Base-by-base conservation (phyloP, 2,113 vertebrate species). In the Alethe diademata region DNA sequence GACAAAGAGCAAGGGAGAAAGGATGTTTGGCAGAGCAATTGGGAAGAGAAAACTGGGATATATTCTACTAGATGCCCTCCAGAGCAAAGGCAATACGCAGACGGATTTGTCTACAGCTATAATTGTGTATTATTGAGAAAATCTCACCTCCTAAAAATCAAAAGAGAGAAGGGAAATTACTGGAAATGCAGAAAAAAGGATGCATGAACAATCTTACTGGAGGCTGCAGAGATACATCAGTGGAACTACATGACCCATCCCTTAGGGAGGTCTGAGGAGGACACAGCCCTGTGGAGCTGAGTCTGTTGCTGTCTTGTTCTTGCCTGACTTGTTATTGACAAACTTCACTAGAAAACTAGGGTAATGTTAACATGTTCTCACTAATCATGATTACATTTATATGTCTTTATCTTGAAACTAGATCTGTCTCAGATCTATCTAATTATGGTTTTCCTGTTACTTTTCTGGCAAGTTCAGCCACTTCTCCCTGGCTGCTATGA, bases 251-350 rank as follows among this genome's bases (percentile, higher is more conserved):
- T 69, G 40, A 69, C 5, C n/a, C 25, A 31, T 66, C 8, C 23
- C 54, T 38, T 36, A 35, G 58, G 11, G 26, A 51, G 4, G 16
- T 73, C 18, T 70, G 75, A 86, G 45, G 67, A 48, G n/a, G 36
- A 40, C 12, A 5, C 56, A 43, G 1, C n/a, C 14, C 4, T 0
- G 0, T 31, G 17, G 45, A 79, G 19, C 31, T 31, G 47, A 19
- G 23, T 42, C 33, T 66, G 4, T 24, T 82, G 48, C 36, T 58
- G 25, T 54, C 29, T 22, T 64, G 29, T 31, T 94, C 42, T 74
- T 73, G 33, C 19, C 40, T 78, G 25, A 10, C 9, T 71, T 48
- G 16, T 61, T 75, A 47, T 2, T 45, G 65, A 60, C 17, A 64
- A 71, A 47, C 22, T 48, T 86, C 14, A 28, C 40, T 61, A 20